phyloP scores from a whole-genome alignment of 2,113 vertebrate genomes.

The Cairina moschata region DNA sequence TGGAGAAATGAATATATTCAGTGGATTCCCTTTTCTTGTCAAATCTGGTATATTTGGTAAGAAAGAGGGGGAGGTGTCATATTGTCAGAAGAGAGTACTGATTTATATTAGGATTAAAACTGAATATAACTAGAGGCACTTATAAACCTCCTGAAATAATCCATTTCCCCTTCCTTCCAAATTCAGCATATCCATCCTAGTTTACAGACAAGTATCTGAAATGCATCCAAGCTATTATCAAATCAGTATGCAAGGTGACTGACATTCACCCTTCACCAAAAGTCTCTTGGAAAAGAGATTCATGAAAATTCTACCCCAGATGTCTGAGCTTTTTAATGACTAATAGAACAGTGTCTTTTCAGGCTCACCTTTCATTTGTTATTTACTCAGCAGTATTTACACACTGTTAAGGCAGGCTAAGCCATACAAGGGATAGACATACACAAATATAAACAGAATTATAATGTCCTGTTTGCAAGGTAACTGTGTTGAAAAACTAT shows the following conservation, averaged over 20 bases:
- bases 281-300: constrained; percentile 9
- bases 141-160: neutral
- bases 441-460: constrained; percentile 28
- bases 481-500: neutral
- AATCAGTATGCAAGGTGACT: constrained; percentile 1
- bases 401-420: constrained; percentile 34
- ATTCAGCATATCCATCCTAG: constrained; percentile 22
- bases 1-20: neutral
- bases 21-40: neutral
- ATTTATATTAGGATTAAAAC: neutral
- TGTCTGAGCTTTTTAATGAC: constrained; percentile 26
- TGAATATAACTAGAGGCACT: neutral
- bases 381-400: constrained; percentile 57
- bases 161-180: neutral
- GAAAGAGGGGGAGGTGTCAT: neutral
- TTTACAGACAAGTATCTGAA: constrained; percentile 37
- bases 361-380: constrained; percentile 58
- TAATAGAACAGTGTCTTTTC: constrained; percentile 23
- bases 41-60: neutral
- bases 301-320: constrained; percentile 12
- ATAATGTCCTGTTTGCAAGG: neutral
- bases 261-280: constrained; percentile 40
- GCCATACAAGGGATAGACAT: neutral
- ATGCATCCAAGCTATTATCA: constrained; percentile 35
- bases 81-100: neutral